Conservation (phyloP, 2,113 vertebrate species). For the Muntiacus reevesi region DNA sequence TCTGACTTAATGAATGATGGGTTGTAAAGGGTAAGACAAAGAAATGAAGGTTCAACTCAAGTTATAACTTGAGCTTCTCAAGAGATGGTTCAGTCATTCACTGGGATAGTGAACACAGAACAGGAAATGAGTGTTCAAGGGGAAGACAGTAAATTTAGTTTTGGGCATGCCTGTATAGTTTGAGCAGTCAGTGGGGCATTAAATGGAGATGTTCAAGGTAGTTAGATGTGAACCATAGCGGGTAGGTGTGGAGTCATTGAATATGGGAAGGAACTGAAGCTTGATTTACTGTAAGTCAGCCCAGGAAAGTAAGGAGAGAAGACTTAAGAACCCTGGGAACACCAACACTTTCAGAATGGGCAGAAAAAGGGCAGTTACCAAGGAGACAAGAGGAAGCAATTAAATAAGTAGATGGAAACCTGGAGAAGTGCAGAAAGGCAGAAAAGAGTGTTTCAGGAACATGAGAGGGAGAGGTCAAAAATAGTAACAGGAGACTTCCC, state of each 20-base stretch:
- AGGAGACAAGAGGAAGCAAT: neutral
- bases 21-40: neutral
- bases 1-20: neutral
- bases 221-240: neutral
- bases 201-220: neutral
- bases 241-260: neutral
- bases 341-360: neutral
- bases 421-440: neutral
- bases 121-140: neutral
- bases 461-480: neutral
- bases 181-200: neutral
- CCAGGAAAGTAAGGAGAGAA: neutral
- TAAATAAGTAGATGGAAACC: neutral
- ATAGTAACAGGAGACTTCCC: neutral
- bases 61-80: neutral
- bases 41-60: neutral
- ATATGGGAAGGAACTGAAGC: neutral
- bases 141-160: neutral
- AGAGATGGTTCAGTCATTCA: neutral
- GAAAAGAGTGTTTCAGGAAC: neutral
- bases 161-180: neutral
- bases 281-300: no score
- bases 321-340: neutral
- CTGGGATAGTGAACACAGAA: neutral
- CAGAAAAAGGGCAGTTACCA: neutral